Base-by-base conservation (phyloP, 2,888 invertebrate genomes). In the Aricia artaxerxes region DNA sequence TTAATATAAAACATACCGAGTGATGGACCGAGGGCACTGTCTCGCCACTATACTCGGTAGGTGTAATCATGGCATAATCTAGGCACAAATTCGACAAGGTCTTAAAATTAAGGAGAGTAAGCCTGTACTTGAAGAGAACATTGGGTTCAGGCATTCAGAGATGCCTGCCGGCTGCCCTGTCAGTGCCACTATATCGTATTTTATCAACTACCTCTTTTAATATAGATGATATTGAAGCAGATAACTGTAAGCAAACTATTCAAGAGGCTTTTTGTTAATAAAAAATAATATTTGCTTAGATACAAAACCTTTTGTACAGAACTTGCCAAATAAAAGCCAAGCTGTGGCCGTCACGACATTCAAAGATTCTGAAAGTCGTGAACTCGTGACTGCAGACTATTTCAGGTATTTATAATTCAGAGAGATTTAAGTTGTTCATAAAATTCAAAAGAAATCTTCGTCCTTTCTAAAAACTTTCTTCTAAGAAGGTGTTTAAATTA, bases 331-430 rank as follows among this genome's bases (percentile, higher is more conserved):
- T 64, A 31, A 64, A 64, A 9, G 64, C 24, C 64, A 64, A 64
- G 64, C 64, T 64, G 61, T 61, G 64, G 31, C 11, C 31, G 64
- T 64, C 64, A 64, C 64, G 31, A 64, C 64, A 64, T 31, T 24
- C 0, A 64, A 64, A 64, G 11, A 64, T 64, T 64, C 64, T 64
- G 31, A 31, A 64, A 64, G 64, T 64, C 64, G 31, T 64, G 31
- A 31, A 64, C 31, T 64, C 64, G 64, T 64, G 64, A 64, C 64
- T 64, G 31, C 11, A 11, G 31, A 31, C 11, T 64, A 64, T 64
- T 31, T 64, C 11, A 64, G 64, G 31, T 13, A 1, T n/a, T 4
- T n/a, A n/a, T 24, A 24, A 24, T 61, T 61, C 24, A 24, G 2
- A 61, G 24, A 61, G 24, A 24, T 61, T 61, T 5, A 49, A 49